Evolutionary conservation across 2,888 invertebrate genomes (phyloP).

Genomic region (Microplitis deprimator): DNA sequence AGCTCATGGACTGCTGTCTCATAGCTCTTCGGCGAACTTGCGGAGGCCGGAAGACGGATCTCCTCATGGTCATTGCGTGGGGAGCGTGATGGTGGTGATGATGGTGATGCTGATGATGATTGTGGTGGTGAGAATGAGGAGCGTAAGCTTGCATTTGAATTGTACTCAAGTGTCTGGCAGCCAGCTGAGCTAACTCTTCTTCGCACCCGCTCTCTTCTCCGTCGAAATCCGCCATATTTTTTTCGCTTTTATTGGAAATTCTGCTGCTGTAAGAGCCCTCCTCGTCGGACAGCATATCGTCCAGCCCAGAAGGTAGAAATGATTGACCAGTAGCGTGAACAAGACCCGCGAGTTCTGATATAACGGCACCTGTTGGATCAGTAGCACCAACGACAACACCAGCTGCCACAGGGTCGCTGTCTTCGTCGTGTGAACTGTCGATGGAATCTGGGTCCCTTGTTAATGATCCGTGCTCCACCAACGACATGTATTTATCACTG

Average conservation of each 20-base stretch:
- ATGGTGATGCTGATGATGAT: conserved; percentile 44
- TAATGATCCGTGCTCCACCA: conserved; percentile 48
- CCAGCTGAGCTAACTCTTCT: conserved; percentile 84
- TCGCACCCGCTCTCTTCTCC: conserved; percentile 92
- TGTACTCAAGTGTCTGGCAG: conserved; percentile 74
- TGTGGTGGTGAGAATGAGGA: conserved; percentile 63
- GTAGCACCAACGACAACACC: conserved; percentile 61
- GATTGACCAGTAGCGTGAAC: conserved; percentile 68
- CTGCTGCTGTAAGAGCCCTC: conserved; percentile 92
- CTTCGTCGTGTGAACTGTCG: conserved; percentile 68
- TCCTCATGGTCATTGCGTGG: conserved; percentile 61
- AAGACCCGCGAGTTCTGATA: conserved; percentile 71
- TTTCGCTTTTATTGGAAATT: conserved; percentile 93
- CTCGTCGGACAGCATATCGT: conserved; percentile 68
- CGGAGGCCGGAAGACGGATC: conserved; percentile 62
- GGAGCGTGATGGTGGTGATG: conserved; percentile 42
- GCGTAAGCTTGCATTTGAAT: conserved; percentile 70
- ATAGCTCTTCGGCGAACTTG: conserved; percentile 44
- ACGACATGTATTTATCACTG: conserved; percentile 50
- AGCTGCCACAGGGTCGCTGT: conserved; percentile 58
- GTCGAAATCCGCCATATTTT: conserved; percentile 95
- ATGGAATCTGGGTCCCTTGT: conserved; percentile 62
- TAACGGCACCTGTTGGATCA: conserved; percentile 68
- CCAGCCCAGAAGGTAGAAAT: conserved; percentile 64
- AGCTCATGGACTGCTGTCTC: conserved; percentile 60